A percentile compares a stretch with the other conserved stretches of the same genome.
phyloP scores from a whole-genome alignment of 1,140 invertebrate species.

The Alviniconcha marisindica region DNA sequence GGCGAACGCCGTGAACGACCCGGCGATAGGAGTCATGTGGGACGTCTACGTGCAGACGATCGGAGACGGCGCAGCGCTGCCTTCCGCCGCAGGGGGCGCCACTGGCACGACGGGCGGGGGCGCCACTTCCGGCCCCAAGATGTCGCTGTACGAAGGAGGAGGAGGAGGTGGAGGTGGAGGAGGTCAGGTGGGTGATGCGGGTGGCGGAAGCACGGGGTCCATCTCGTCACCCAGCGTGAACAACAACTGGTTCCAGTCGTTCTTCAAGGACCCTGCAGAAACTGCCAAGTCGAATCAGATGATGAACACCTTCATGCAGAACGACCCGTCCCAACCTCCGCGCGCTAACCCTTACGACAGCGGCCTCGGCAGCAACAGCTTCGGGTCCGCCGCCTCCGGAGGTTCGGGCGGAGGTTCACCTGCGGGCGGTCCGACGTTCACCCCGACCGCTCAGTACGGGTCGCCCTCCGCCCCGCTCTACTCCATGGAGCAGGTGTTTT shows the following conservation, averaged over 20 bases:
- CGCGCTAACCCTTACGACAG: no score
- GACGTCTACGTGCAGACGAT: conserved; percentile 22
- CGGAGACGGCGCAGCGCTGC: not conserved
- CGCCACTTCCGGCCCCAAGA: not conserved
- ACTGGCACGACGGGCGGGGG: not conserved
- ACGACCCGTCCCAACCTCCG: not conserved
- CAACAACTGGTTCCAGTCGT: conserved; percentile 8
- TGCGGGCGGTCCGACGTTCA: not conserved
- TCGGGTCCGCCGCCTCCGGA: not conserved
- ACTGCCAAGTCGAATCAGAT: not conserved
- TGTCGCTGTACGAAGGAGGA: not conserved
- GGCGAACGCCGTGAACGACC: conserved; percentile 12
- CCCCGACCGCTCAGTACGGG: not conserved
- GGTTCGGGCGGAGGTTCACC: not conserved
- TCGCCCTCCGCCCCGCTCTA: not conserved
- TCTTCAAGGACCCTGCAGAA: not conserved
- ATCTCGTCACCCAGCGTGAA: not conserved
- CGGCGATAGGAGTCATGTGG: conserved; percentile 14
- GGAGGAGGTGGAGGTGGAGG: not conserved
- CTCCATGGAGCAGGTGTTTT: conserved; percentile 4
- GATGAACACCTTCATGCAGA: not conserved
- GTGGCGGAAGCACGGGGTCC: not conserved
- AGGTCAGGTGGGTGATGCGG: no score
- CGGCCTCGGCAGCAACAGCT: no score
- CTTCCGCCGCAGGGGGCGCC: not conserved